These are phyloP conservation scores for Pantala flavescens DNA, from an alignment of 1,140 invertebrate species.

Conservation along the genomic window DNA sequence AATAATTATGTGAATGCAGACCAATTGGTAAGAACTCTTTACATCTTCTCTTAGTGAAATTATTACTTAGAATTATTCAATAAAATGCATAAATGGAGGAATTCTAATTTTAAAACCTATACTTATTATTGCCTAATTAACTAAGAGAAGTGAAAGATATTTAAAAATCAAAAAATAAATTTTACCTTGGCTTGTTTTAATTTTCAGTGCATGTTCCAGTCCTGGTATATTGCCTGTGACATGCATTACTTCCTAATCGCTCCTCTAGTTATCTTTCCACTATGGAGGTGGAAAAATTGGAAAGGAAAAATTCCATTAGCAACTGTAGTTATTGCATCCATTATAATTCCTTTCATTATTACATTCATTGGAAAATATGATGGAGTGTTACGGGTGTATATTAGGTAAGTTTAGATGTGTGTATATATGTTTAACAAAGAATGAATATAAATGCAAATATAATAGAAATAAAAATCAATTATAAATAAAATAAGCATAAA, in stretches of 20 bases:
- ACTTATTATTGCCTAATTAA: no score
- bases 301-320: slow-evolving; percentile 11
- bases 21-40: slow-evolving; percentile 25
- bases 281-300: slow-evolving; percentile 24
- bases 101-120: no score
- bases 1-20: slow-evolving; percentile 42
- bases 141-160: no score
- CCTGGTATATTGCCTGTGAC: slow-evolving; percentile 48
- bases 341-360: slow-evolving; percentile 15
- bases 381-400: slow-evolving; percentile 10
- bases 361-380: slow-evolving; percentile 13
- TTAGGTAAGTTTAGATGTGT: slow-evolving; percentile 11
- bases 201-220: slow-evolving; percentile 42
- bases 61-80: no score
- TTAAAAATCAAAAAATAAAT: no score
- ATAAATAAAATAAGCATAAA: no score
- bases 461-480: no score
- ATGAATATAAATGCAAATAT: no score
- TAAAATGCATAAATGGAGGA: no score
- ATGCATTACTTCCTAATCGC: slow-evolving; percentile 43
- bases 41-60: background rate
- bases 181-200: no score
- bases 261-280: slow-evolving; percentile 36
- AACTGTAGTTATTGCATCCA: background rate
- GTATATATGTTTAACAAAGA: background rate